A percentile compares a stretch with the other conserved stretches of the same genome.
Conservation (phyloP, 2,888 invertebrate genomes). For the Patella pellucida region DNA sequence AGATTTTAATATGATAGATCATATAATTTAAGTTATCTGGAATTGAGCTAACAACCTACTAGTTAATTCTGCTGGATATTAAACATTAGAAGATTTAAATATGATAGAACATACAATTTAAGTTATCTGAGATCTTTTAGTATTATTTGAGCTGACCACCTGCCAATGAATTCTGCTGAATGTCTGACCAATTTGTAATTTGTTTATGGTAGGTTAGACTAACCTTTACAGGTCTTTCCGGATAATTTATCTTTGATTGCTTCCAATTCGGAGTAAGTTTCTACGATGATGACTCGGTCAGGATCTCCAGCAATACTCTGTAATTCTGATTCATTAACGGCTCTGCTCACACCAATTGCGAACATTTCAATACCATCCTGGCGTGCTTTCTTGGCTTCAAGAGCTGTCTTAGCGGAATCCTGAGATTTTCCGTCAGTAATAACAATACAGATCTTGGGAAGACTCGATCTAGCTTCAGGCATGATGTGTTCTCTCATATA, state of each 20-base stretch:
- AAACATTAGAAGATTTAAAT: too few relatives aligned
- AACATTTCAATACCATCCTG: constrained; percentile 29
- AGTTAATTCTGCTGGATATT: too few relatives aligned
- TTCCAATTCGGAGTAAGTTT: constrained; percentile 31
- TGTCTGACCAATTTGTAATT: too few relatives aligned
- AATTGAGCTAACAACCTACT: too few relatives aligned
- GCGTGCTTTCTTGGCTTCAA: constrained; percentile 23
- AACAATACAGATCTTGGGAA: not conserved
- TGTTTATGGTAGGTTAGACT: not conserved
- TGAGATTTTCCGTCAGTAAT: not conserved
- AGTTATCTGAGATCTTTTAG: too few relatives aligned
- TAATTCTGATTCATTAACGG: constrained; percentile 29
- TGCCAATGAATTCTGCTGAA: too few relatives aligned
- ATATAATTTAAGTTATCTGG: too few relatives aligned
- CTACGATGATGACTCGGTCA: constrained; percentile 27
- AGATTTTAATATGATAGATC: too few relatives aligned
- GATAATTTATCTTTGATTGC: constrained; percentile 31
- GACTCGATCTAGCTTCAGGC: not conserved
- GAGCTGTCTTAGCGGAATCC: constrained; percentile 20
- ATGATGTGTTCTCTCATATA: not conserved
- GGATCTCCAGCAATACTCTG: constrained; percentile 30
- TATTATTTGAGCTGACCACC: too few relatives aligned
- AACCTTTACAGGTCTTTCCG: constrained; percentile 25
- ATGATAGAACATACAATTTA: too few relatives aligned
- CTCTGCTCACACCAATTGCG: constrained; percentile 35